Percentiles rank a stretch among this genome's conserved stretches.
Evolutionary conservation across 2,797 vertebrate species (phyloP).

Genomic region (Tapera naevia): DNA sequence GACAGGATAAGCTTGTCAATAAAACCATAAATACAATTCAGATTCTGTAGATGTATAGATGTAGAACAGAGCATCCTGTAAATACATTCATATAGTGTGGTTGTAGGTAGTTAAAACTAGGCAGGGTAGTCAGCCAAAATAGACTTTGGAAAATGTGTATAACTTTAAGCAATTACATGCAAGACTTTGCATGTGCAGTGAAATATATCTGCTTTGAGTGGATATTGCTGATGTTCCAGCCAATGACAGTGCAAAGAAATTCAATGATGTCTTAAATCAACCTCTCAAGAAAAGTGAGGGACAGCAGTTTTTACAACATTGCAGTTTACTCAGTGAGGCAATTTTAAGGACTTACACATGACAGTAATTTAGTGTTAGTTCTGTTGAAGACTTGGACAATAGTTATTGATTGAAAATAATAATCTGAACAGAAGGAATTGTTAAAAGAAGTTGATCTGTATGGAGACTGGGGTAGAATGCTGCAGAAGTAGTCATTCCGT

Average conservation of each 20-base stretch:
- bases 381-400: not conserved
- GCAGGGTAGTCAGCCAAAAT: not conserved
- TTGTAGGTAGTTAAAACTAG: not conserved
- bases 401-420: not conserved
- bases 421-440: not conserved
- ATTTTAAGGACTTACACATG: not conserved
- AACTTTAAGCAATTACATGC: not conserved
- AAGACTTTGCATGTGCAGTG: not conserved
- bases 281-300: accelerated
- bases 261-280: not conserved
- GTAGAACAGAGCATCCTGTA: not conserved
- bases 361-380: not conserved
- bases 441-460: not conserved
- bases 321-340: not conserved
- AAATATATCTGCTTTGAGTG: not conserved
- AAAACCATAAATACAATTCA: conserved; percentile 25
- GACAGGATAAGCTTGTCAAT: conserved; percentile 33
- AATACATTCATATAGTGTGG: not conserved
- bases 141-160: not conserved
- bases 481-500: not conserved
- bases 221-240: not conserved
- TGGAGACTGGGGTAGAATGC: not conserved
- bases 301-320: not conserved
- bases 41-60: not conserved
- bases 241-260: not conserved